Evolutionary conservation across 2,113 vertebrate species (phyloP), one percentile per base, ranked within the genome.

Genomic region (Haplotaxodon microlepis): DNA sequence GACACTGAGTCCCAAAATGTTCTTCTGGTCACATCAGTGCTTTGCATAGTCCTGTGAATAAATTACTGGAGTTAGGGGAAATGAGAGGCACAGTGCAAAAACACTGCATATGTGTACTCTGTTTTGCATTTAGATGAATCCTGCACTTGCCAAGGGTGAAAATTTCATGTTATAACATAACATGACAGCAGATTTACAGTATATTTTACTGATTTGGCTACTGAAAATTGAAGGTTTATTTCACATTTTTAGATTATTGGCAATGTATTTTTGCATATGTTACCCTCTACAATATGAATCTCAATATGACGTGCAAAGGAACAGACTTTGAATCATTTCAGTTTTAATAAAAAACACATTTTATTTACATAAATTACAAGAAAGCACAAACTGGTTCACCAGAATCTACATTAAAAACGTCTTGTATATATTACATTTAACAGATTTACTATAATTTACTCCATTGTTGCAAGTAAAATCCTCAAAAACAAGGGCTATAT

Each of bases 351-450:
- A 97, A 97, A 95, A 96, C 91, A 96, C 97, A 92, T 96, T 97
- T 97, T 97, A 97, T 98, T 97, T 98, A 97, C 97, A 97, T 96
- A 97, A 98, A 96, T 97, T 97, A 97, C 97, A 97, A 95, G 93
- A 96, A 96, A 96, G 90, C 96, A 97, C 97, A 95, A 96, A 97
- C 90, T 92, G 92, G 94, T 94, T 97, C 97, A 98, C 97, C 96
- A 96, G 95, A 96, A 93, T 96, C 95, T 96, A 97, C 96, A 95
- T 94, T 95, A 97, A 96, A 97, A 97, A 97, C 95, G 93, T 95
- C 87, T 95, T 63, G 90, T 94, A 95, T 96, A 95, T 96, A 93
- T 96, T 96, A 96, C 95, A 96, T 96, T 96, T 90, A 97, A 97
- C 95, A 97, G 94, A 92, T 96, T 96, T 91, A 97, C 96, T 95